Conservation (phyloP, 2,888 invertebrate species). For the Oegoconia quadripuncta region DNA sequence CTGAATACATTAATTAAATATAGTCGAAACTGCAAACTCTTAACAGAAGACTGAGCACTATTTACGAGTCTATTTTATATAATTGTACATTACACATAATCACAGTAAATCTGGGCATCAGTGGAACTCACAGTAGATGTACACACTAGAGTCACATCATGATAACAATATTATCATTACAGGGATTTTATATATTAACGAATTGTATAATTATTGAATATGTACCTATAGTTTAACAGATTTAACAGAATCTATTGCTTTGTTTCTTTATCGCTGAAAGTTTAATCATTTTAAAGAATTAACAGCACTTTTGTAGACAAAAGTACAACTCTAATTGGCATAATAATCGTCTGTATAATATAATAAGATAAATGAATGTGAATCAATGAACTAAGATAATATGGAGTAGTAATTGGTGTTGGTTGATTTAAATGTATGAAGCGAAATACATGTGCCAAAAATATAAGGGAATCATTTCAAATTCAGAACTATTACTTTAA, state of each 20-base stretch:
- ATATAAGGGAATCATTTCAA: conserved; percentile 14
- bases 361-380: conserved; percentile 40
- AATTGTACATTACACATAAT: conserved; percentile 64
- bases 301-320: conserved; percentile 31
- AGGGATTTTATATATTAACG: conserved; percentile 78
- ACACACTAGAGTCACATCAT: conserved; percentile 60
- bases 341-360: conserved; percentile 24
- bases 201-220: conserved; percentile 69
- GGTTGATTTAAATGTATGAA: conserved; percentile 27
- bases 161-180: conserved; percentile 77
- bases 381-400: conserved; percentile 35
- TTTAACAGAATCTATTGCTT: conserved; percentile 51
- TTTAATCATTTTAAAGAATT: conserved; percentile 10
- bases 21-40: conserved; percentile 43
- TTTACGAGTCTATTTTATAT: conserved; percentile 76
- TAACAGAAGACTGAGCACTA: conserved; percentile 76
- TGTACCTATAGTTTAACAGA: conserved; percentile 68
- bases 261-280: conserved; percentile 40
- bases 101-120: conserved; percentile 44
- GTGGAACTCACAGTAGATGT: conserved; percentile 35
- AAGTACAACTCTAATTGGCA: conserved; percentile 25
- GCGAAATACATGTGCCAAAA: conserved; percentile 61
- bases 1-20: conserved; percentile 3
- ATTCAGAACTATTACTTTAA: conserved; percentile 1
- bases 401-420: conserved; percentile 20